These are phyloP conservation scores for Platichthys stellatus DNA, from an alignment of 2,113 vertebrate genomes.

Conservation along the genomic window DNA sequence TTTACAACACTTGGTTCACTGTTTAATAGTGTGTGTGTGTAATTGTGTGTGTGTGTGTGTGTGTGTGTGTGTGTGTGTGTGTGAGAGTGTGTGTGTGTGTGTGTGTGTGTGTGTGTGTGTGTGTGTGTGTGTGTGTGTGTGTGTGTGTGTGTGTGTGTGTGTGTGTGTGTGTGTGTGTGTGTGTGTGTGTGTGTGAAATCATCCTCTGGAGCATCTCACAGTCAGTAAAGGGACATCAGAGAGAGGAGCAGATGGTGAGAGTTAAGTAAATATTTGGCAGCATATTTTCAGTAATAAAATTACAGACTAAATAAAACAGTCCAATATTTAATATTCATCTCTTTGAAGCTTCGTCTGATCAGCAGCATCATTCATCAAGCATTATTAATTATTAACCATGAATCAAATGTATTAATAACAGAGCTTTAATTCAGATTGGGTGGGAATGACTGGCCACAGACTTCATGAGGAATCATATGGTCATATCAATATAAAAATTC, in stretches of 20 bases:
- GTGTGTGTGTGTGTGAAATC: constrained; percentile 35
- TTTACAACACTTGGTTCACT: constrained; percentile 44
- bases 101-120: constrained; percentile 22
- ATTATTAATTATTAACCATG: background rate
- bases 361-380: background rate
- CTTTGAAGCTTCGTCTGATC: constrained; percentile 5
- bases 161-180: too few species aligned
- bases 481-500: background rate
- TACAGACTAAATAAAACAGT: background rate
- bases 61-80: constrained; percentile 22
- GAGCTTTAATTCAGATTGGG: background rate
- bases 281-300: constrained; percentile 23
- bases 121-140: too few species aligned
- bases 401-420: background rate
- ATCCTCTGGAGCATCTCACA: constrained; percentile 8
- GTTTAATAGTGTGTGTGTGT: background rate
- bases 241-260: constrained; percentile 33
- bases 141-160: too few species aligned
- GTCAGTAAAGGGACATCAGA: constrained; percentile 35
- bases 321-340: background rate
- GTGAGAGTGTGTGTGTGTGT: too few species aligned
- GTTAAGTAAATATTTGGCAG: constrained; percentile 22
- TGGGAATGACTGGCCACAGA: background rate
- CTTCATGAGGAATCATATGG: background rate
- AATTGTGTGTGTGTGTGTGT: too few species aligned